Evolutionary conservation across 2,113 vertebrate genomes (phyloP).

Genomic region (Xiphophorus hellerii): DNA sequence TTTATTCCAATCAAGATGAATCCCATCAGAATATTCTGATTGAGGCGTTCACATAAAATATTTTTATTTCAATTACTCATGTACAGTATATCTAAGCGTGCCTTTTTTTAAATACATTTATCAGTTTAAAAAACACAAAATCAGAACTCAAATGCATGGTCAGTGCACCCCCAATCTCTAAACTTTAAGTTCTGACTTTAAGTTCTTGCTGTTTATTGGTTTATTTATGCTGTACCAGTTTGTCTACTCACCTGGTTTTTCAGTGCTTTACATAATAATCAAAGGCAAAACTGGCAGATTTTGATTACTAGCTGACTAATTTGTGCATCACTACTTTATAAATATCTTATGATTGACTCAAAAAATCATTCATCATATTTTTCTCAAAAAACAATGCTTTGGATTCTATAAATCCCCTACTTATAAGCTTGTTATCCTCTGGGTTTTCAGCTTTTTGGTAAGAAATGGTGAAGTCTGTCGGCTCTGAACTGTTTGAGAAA

Average conservation of each 20-base stretch:
- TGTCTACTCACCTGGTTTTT: not conserved
- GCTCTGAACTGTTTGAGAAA: not conserved
- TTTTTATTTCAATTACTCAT: no score
- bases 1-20: no score
- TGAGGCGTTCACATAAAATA: no score
- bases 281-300: not conserved
- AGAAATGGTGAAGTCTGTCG: not conserved
- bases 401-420: not conserved
- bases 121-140: not conserved
- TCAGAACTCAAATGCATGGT: not conserved
- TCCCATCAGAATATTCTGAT: no score
- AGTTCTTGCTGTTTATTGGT: not conserved
- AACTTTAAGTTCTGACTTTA: not conserved
- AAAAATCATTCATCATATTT: not conserved
- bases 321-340: not conserved
- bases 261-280: no score
- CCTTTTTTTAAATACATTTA: not conserved
- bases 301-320: not conserved
- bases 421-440: not conserved
- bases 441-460: not conserved
- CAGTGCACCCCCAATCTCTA: not conserved
- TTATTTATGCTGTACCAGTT: not conserved
- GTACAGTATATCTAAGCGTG: no score
- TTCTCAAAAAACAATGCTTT: not conserved
- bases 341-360: not conserved